Evolutionary conservation across 2,888 invertebrate species (phyloP).

Genomic region (Parelbella ahira): DNA sequence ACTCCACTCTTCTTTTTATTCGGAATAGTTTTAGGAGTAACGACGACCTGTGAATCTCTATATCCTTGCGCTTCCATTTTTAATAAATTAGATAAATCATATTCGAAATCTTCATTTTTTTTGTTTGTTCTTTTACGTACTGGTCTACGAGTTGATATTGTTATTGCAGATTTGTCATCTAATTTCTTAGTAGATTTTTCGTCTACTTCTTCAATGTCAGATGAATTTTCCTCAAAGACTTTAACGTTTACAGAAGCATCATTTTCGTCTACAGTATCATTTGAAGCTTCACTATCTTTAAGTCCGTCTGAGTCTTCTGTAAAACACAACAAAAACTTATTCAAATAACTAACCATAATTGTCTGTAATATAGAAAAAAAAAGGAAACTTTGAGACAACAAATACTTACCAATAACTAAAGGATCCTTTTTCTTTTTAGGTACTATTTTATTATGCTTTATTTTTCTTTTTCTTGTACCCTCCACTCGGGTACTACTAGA

Average conservation of each 20-base stretch:
- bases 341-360: too few relatives aligned
- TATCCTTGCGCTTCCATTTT: slow-evolving; percentile 77
- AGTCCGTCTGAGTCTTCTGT: slow-evolving; percentile 47
- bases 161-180: slow-evolving; percentile 32
- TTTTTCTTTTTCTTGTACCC: slow-evolving; percentile 57
- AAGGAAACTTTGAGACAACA: too few relatives aligned
- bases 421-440: slow-evolving; percentile 51
- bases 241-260: slow-evolving; percentile 48
- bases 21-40: slow-evolving; percentile 45
- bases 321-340: too few relatives aligned
- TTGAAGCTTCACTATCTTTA: slow-evolving; percentile 38
- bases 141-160: slow-evolving; percentile 74
- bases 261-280: slow-evolving; percentile 41
- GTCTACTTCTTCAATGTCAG: slow-evolving; percentile 65
- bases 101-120: slow-evolving; percentile 85
- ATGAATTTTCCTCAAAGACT: slow-evolving; percentile 69
- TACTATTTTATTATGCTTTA: slow-evolving; percentile 41
- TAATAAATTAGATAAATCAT: slow-evolving; percentile 82
- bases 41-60: slow-evolving; percentile 53
- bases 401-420: slow-evolving; percentile 29
- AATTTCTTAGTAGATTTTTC: slow-evolving; percentile 50
- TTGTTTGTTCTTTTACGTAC: slow-evolving; percentile 83
- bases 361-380: too few relatives aligned
- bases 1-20: slow-evolving; percentile 52
- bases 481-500: slow-evolving; percentile 58